phyloP scores from a whole-genome alignment of 2,888 invertebrate species.

The Parapristionchus giblindavisi region DNA sequence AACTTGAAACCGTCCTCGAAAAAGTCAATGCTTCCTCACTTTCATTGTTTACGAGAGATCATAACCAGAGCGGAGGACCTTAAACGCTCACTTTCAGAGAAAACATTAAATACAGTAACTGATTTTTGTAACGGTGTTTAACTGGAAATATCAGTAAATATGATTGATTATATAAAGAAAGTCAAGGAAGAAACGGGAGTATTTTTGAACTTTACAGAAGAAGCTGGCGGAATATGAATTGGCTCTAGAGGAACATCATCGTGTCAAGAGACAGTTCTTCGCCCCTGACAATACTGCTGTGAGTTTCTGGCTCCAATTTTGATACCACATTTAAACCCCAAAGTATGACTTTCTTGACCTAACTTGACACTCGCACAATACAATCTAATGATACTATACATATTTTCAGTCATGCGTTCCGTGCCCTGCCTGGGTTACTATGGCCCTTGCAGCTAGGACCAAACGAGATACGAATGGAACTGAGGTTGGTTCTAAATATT shows the following conservation, averaged over 20 bases:
- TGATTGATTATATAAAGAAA: neutral
- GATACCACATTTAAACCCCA: no score
- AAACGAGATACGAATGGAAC: conserved; percentile 38
- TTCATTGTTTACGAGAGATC: neutral
- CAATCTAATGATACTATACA: no score
- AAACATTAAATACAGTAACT: no score
- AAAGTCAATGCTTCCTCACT: neutral
- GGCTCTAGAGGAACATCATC: conserved; percentile 49
- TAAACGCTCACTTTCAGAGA: no score
- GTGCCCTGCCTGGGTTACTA: conserved; percentile 65
- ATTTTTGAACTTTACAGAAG: neutral
- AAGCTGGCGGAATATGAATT: conserved; percentile 12
- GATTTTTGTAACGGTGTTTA: neutral
- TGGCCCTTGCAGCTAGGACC: conserved; percentile 59
- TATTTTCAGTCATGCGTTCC: conserved; percentile 58
- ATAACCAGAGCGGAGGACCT: no score
- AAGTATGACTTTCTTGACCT: no score
- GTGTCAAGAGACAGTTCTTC: conserved; percentile 63
- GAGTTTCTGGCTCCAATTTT: no score
- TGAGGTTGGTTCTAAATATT: neutral
- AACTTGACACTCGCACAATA: neutral
- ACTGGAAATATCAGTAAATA: neutral
- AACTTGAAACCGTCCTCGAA: no score
- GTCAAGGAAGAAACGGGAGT: neutral
- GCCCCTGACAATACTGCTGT: conserved; percentile 52